These are phyloP conservation scores for Merluccius polli DNA, from an alignment of 2,797 vertebrate genomes.

Conservation along the genomic window DNA sequence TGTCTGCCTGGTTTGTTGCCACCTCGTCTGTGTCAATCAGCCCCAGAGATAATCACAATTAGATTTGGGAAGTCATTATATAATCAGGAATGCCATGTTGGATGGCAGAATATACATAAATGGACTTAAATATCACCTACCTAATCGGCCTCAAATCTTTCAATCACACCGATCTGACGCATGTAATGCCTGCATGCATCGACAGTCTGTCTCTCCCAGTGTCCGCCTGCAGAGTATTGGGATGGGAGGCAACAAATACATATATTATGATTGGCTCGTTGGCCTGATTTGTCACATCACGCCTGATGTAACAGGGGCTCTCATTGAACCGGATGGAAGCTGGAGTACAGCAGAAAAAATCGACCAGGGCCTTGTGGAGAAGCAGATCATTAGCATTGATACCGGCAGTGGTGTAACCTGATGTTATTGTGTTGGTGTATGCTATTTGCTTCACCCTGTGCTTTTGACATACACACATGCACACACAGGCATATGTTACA, in stretches of 20 bases:
- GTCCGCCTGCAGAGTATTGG: constrained; percentile 40
- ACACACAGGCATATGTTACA: background rate
- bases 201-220: background rate
- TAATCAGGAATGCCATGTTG: background rate
- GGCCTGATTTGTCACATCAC: constrained; percentile 46
- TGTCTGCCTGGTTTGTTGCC: constrained; percentile 7
- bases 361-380: constrained; percentile 43
- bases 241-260: constrained; percentile 16
- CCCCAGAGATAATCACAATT: constrained; percentile 10
- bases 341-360: constrained; percentile 53
- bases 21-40: constrained; percentile 3
- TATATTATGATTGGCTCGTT: constrained; percentile 45
- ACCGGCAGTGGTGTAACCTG: background rate
- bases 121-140: background rate
- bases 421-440: background rate
- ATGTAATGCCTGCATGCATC: background rate
- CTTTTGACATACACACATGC: background rate
- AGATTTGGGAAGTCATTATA: background rate
- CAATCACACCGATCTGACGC: background rate
- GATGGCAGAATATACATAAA: background rate
- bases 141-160: background rate
- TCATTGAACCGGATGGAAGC: constrained; percentile 58
- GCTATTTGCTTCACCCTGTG: background rate
- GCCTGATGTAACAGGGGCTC: constrained; percentile 62
- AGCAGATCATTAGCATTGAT: constrained; percentile 43